phyloP scores from a whole-genome alignment of 2,888 invertebrate species.

The Erebia palarica region DNA sequence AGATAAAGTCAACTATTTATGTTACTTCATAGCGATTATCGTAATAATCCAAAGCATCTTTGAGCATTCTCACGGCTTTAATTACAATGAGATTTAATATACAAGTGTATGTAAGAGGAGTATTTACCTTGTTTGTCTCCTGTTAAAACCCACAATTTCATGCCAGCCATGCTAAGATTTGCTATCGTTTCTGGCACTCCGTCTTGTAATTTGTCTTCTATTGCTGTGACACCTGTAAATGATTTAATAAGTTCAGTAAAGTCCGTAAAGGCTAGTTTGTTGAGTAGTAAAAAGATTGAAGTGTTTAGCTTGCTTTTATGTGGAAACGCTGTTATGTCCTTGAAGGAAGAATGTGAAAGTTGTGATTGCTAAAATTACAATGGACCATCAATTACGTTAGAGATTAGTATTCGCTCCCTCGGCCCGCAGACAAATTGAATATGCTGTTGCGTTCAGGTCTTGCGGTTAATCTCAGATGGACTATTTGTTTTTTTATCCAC shows the following conservation, averaged over 20 bases:
- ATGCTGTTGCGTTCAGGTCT: background rate
- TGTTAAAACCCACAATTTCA: slow-evolving; percentile 99
- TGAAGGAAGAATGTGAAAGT: too few relatives aligned
- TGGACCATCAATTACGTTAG: too few relatives aligned
- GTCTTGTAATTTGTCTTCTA: slow-evolving; percentile 99
- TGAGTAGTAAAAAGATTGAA: too few relatives aligned
- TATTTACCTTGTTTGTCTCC: slow-evolving; percentile 97
- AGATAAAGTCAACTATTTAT: too few relatives aligned
- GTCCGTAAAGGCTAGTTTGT: too few relatives aligned
- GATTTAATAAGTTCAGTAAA: background rate
- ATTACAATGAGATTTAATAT: background rate
- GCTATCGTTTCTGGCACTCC: slow-evolving; percentile 98
- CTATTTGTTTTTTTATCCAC: too few relatives aligned
- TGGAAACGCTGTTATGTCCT: too few relatives aligned
- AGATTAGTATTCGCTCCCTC: background rate
- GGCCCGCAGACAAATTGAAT: too few relatives aligned
- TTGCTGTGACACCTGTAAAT: slow-evolving; percentile 93
- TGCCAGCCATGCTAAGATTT: slow-evolving; percentile 96
- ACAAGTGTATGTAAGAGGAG: background rate
- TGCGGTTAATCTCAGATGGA: too few relatives aligned
- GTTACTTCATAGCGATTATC: too few relatives aligned
- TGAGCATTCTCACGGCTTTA: background rate
- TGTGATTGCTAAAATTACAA: background rate
- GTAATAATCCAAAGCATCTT: background rate
- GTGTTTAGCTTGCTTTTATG: too few relatives aligned